Evolutionary conservation across 2,888 invertebrate species (phyloP), one percentile per base, ranked within the genome.

Genomic region (Hyalella azteca): DNA sequence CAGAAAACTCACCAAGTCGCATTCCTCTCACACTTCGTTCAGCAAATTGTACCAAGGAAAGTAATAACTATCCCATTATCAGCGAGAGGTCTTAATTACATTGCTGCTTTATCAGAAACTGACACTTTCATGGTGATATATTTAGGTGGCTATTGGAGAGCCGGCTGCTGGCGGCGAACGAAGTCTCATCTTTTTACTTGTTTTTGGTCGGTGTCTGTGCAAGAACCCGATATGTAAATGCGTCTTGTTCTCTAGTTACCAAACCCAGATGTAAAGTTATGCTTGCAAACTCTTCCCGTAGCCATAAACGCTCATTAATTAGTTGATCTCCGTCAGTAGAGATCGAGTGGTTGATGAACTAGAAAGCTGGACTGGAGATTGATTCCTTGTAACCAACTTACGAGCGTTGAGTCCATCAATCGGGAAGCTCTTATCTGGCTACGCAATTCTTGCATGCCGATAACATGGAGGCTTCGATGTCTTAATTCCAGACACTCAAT

Each of bases 61-160:
- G 66, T 66, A 66, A 66, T 66, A 66, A 66, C 39, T 36, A 66
- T 66, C 66, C 22, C 29, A 66, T 66, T 66, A 66, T 66, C 66
- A 66, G 66, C 66, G 36, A 66, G 66, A 66, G 66, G 66, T 66
- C 66, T 66, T 66, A 66, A 66, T 66, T 66, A 66, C 66, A 66
- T 66, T 36, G 66, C 66, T 66, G 66, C 66, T 66, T 66, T 66
- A 66, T 66, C 66, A 36, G 66, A 1, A 36, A 22, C 66, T 66
- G 66, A 66, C 66, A 66, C 66, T 66, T 66, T 36, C 66, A 66
- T 36, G 66, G 66, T 66, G 66, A 66, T 66, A 66, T 66, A 66
- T 66, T 66, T 39, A 39, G 36, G 19, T 36, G 66, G 66, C 36
- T 36, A 19, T 66, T 36, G 66, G 36, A 66, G 66, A n/a, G 36